Evolutionary conservation across 2,797 vertebrate genomes (phyloP).

Genomic region (Myripristis murdjan): DNA sequence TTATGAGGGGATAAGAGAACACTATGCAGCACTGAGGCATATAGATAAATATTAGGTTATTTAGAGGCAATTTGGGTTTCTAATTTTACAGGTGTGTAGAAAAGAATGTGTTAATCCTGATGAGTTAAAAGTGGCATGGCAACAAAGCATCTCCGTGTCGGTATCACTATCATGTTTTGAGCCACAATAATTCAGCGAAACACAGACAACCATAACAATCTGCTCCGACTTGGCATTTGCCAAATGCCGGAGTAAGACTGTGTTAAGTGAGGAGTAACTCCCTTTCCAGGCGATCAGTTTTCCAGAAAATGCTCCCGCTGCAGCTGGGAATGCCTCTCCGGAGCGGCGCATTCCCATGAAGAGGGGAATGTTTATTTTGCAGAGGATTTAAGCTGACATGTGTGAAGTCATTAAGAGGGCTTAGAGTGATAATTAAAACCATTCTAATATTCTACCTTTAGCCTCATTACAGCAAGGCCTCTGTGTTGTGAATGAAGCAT

Average conservation of each 20-base stretch:
- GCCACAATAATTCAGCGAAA: conserved; percentile 47
- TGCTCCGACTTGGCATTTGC: conserved; percentile 19
- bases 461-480: conserved; percentile 64
- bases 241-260: conserved; percentile 46
- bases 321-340: conserved; percentile 80
- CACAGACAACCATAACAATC: conserved; percentile 47
- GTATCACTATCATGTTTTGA: conserved; percentile 22
- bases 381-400: conserved; percentile 72
- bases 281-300: conserved; percentile 63
- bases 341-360: conserved; percentile 54
- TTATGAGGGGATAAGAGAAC: conserved; percentile 15
- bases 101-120: conserved; percentile 26
- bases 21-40: conserved; percentile 1
- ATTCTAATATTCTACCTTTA: conserved; percentile 74
- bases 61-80: conserved; percentile 10
- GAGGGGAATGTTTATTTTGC: conserved; percentile 72
- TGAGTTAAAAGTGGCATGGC: conserved; percentile 29
- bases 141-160: conserved; percentile 22
- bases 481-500: conserved; percentile 27
- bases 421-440: conserved; percentile 67
- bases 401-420: conserved; percentile 73
- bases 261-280: conserved; percentile 58
- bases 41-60: conserved; percentile 34
- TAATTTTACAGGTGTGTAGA: conserved; percentile 32
- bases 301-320: conserved; percentile 66